Evolutionary conservation across 2,113 vertebrate genomes (phyloP), one percentile per base, ranked within the genome.

Genomic region (Thamnophis sirtalis): DNA sequence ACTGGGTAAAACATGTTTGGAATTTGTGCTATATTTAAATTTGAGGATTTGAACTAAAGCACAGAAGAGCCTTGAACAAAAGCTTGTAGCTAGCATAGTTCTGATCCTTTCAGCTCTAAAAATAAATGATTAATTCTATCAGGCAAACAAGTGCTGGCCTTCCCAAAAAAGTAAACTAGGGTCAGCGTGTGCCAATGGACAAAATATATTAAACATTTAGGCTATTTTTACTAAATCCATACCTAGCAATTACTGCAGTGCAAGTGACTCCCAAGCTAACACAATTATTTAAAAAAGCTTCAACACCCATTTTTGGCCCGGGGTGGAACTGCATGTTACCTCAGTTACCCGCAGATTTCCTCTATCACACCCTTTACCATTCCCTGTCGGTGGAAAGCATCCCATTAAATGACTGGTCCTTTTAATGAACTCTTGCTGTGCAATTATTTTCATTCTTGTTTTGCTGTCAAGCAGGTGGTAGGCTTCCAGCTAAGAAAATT

Each of bases 211-310:
- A 73, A 88, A 58, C 11, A 4, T 26, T 56, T 38, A 1, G 92
- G 90, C 92, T 94, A 87, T 90, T 93, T 92, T 89, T 92, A 63
- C 88, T 4, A 6, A 68, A 92, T 91, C 94, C 95, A 92, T 95
- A 94, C 92, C n/a, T 2, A 0, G 93, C 93, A 90, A 86, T 22
- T 90, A 5, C 0, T 0, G 91, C 88, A 89, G 43, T 21, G 93
- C 94, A 95, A 95, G 94, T 91, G 95, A 95, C 93, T 92, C 1
- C 0, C 63, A 9, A 91, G 92, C 90, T 92, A 95, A 92, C 51
- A 90, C 7, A 0, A 80, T 93, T 94, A 86, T 80, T 91, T 26
- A 0, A 68, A 68, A 92, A 94, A 93, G 92, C 93, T 86, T 93
- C 22, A 49, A 91, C 89, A 92, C 86, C 90, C 85, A 0, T 89